phyloP scores from a whole-genome alignment of 2,797 vertebrate species.

The Microcaecilia unicolor region DNA sequence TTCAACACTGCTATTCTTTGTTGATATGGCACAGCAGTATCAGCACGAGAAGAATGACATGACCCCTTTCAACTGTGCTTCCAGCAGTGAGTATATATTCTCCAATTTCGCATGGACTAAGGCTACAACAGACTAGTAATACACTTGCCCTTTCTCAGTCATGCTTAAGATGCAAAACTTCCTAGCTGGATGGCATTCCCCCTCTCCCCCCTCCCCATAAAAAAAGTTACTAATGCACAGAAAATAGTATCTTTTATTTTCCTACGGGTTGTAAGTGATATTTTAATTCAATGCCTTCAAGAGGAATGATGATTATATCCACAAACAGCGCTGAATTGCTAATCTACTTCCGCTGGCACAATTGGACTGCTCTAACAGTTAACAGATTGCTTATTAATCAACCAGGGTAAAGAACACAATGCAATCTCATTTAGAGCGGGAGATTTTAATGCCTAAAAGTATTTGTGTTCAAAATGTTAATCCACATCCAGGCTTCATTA shows the following conservation, averaged over 20 bases:
- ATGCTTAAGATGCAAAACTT: slow-evolving; percentile 30
- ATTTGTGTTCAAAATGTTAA: slow-evolving; percentile 60
- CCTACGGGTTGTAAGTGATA: slow-evolving; percentile 20
- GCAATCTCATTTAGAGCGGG: slow-evolving; percentile 52
- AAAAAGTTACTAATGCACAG: slow-evolving; percentile 22
- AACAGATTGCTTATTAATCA: slow-evolving; percentile 67
- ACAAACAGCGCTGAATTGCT: slow-evolving; percentile 47
- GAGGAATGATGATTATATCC: slow-evolving; percentile 48
- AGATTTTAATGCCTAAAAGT: slow-evolving; percentile 53
- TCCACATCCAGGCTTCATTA: slow-evolving; percentile 50
- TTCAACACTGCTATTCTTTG: too few relatives aligned
- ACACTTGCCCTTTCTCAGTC: too few relatives aligned
- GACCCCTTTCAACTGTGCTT: too few relatives aligned
- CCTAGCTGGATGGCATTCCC: slow-evolving; percentile 17
- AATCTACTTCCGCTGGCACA: slow-evolving; percentile 44
- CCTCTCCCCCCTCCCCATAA: too few relatives aligned
- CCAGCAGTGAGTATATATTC: too few relatives aligned
- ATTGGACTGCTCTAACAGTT: slow-evolving; percentile 44
- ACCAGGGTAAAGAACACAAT: slow-evolving; percentile 61
- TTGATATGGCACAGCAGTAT: too few relatives aligned
- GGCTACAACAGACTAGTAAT: too few relatives aligned
- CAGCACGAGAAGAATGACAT: too few relatives aligned
- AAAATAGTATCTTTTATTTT: slow-evolving; percentile 36
- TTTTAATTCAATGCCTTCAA: slow-evolving; percentile 43
- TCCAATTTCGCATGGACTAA: too few relatives aligned